Conservation (phyloP, 2,888 invertebrate genomes). For the Tenthredo notha region DNA sequence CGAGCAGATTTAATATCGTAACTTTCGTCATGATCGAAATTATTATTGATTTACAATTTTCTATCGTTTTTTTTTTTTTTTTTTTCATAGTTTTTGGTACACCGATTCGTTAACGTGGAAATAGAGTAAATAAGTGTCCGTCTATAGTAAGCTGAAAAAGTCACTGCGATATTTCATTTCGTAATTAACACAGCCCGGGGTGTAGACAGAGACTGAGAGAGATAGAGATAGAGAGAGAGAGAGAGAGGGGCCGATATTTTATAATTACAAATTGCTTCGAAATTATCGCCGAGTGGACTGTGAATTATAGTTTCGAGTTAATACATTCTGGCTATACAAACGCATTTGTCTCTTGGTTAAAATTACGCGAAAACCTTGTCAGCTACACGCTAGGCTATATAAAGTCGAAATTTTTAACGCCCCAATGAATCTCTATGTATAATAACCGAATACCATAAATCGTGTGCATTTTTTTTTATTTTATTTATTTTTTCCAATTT, state of each 20-base stretch:
- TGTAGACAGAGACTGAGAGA: background rate
- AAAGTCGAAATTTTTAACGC: background rate
- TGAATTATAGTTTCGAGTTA: slow-evolving; percentile 35
- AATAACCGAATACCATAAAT: background rate
- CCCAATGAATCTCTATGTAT: background rate
- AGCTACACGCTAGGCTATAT: background rate
- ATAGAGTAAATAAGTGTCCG: background rate
- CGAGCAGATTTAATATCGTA: background rate
- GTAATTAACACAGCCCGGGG: slow-evolving; percentile 1
- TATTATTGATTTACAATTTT: background rate
- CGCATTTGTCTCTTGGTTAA: background rate
- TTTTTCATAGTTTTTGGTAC: background rate
- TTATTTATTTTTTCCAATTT: background rate
- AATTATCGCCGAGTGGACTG: slow-evolving; percentile 39
- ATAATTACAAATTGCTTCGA: slow-evolving; percentile 25
- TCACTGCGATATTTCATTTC: slow-evolving; percentile 30
- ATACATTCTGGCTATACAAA: slow-evolving; percentile 6
- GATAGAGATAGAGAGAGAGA: background rate
- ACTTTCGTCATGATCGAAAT: no score
- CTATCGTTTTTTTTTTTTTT: background rate
- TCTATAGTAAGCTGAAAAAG: background rate
- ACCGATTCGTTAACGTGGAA: background rate
- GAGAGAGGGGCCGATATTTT: slow-evolving; percentile 2
- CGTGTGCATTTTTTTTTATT: background rate
- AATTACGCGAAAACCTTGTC: background rate